These are phyloP conservation scores for Andrena fulva DNA, from an alignment of 2,888 invertebrate genomes.

Conservation along the genomic window DNA sequence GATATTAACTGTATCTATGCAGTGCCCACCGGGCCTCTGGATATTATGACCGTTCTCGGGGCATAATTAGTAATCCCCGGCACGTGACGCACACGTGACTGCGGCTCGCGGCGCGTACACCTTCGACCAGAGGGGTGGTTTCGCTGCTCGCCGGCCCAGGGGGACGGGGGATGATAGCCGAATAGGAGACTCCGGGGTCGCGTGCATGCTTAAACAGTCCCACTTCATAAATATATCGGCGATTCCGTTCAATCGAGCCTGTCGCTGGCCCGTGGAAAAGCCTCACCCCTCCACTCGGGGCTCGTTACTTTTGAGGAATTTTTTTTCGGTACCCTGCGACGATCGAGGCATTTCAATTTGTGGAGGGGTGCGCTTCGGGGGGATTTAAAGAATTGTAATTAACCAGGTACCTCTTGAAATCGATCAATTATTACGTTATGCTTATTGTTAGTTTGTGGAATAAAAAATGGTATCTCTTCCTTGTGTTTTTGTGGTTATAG, in stretches of 20 bases:
- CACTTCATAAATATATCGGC: conserved; percentile 67
- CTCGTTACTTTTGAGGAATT: not conserved
- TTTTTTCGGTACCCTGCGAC: not conserved
- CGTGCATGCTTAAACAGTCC: conserved; percentile 62
- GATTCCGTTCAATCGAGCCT: conserved; percentile 63
- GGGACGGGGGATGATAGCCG: conserved; percentile 28
- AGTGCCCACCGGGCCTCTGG: conserved; percentile 75
- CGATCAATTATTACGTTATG: no score
- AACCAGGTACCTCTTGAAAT: no score
- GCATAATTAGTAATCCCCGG: conserved; percentile 83
- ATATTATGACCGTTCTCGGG: conserved; percentile 81
- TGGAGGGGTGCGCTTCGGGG: not conserved
- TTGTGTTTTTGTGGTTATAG: no score
- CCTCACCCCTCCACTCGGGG: not conserved
- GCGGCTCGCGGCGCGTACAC: conserved; percentile 71
- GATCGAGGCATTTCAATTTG: not conserved
- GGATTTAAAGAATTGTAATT: no score
- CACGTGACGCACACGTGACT: conserved; percentile 80
- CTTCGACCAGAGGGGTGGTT: conserved; percentile 61
- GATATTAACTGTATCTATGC: conserved; percentile 83
- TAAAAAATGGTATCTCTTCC: no score
- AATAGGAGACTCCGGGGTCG: conserved; percentile 52
- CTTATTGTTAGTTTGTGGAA: no score
- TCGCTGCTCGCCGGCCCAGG: conserved; percentile 7
- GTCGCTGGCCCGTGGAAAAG: conserved; percentile 23